Evolutionary conservation across 1,140 invertebrate species (phyloP).

Genomic region (Drosophila sulfurigaster): DNA sequence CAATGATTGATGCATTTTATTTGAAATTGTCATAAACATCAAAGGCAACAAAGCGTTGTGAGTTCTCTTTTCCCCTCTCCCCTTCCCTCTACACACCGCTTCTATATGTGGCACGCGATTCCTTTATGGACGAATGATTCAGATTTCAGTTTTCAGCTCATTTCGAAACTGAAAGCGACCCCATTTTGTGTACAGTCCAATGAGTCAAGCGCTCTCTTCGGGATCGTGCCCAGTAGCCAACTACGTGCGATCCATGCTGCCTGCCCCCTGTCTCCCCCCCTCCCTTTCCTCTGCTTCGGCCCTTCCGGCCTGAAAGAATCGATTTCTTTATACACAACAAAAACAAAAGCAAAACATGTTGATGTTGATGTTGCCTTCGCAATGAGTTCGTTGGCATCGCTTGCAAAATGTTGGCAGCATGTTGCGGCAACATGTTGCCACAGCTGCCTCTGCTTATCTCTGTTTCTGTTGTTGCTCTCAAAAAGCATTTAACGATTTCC

Average conservation of each 20-base stretch:
- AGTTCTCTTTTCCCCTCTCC: not conserved
- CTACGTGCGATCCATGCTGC: conserved; percentile 34
- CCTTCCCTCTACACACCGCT: not conserved
- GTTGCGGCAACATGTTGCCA: conserved; percentile 68
- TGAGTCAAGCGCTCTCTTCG: conserved; percentile 55
- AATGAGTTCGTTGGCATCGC: conserved; percentile 65
- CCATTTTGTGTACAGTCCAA: conserved; percentile 45
- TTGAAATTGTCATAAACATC: conserved; percentile 64
- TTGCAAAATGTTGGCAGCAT: conserved; percentile 65
- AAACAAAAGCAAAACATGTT: conserved; percentile 13
- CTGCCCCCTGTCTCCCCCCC: not conserved
- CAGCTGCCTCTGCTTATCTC: not conserved
- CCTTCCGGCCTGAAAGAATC: conserved; percentile 59
- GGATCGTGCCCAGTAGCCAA: conserved; percentile 60
- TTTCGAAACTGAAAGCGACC: conserved; percentile 64
- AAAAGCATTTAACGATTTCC: conserved; percentile 75
- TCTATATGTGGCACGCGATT: conserved; percentile 52
- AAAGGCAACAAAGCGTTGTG: conserved; percentile 50
- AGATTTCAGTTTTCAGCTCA: conserved; percentile 25
- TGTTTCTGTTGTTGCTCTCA: conserved; percentile 48
- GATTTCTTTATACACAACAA: conserved; percentile 55
- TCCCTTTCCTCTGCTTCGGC: not conserved
- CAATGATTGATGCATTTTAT: conserved; percentile 70
- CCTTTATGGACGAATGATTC: conserved; percentile 56
- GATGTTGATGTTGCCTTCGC: not conserved